phyloP scores from a whole-genome alignment of 2,888 invertebrate genomes.

The Neoaliturus tenellus region DNA sequence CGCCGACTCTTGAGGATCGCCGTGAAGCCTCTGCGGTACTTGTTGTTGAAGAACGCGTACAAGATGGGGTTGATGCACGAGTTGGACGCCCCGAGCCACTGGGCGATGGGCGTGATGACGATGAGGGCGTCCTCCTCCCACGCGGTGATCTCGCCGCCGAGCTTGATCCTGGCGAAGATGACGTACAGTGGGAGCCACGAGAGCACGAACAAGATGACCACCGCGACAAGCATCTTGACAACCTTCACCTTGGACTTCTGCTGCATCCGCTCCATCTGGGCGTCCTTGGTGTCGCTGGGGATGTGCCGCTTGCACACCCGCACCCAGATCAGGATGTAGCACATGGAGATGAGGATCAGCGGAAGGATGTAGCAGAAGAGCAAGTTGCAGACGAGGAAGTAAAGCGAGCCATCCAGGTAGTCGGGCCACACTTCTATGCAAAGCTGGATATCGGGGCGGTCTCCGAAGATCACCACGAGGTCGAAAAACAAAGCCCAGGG shows the following conservation, averaged over 20 bases:
- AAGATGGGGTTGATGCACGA: constrained; percentile 97
- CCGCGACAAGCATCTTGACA: constrained; percentile 95
- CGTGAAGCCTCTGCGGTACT: constrained; percentile 92
- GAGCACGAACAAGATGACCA: constrained; percentile 94
- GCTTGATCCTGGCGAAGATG: constrained; percentile 91
- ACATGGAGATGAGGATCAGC: constrained; percentile 92
- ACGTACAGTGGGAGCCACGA: constrained; percentile 96
- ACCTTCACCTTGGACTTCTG: constrained; percentile 96
- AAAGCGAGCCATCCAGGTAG: constrained; percentile 86
- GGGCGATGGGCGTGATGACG: constrained; percentile 90
- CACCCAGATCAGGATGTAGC: constrained; percentile 95
- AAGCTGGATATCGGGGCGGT: constrained; percentile 80
- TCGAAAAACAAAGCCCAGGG: constrained; percentile 96
- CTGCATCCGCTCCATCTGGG: constrained; percentile 94
- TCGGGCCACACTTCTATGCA: constrained; percentile 84
- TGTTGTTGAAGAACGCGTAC: constrained; percentile 95
- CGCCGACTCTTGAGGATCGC: constrained; percentile 91
- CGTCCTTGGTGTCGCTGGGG: constrained; percentile 93
- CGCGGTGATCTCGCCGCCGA: constrained; percentile 83
- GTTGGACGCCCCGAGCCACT: constrained; percentile 95
- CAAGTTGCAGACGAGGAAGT: constrained; percentile 92
- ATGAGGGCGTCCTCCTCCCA: constrained; percentile 89
- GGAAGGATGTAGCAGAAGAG: constrained; percentile 94
- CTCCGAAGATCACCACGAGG: constrained; percentile 83
- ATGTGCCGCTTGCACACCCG: constrained; percentile 92